Evolutionary conservation across 2,888 invertebrate species (phyloP).

Genomic region (Tineola bisselliella): DNA sequence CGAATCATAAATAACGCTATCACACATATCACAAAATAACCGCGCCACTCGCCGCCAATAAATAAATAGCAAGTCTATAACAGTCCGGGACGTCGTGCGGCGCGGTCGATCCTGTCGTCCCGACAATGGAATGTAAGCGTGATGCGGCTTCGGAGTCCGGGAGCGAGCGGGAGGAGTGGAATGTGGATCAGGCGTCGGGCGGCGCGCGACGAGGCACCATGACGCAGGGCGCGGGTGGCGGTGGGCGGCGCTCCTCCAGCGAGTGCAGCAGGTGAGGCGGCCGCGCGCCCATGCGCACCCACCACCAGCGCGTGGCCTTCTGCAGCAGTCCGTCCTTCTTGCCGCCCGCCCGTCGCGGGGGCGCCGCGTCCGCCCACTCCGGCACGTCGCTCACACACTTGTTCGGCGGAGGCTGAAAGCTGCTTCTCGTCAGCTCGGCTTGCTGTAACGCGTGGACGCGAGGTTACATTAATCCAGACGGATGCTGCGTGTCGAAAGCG

Average conservation of each 20-base stretch:
- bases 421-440: conserved; percentile 74
- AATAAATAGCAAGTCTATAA: conserved; percentile 65
- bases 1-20: conserved; percentile 21
- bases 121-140: conserved; percentile 66
- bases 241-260: conserved; percentile 20
- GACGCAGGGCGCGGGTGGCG: conserved; percentile 19
- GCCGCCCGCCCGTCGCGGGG: conserved; percentile 20
- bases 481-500: too few species aligned
- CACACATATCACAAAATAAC: conserved; percentile 31
- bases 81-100: conserved; percentile 49
- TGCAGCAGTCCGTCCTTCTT: conserved; percentile 65
- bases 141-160: conserved; percentile 31
- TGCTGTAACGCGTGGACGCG: conserved; percentile 47
- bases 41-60: conserved; percentile 31
- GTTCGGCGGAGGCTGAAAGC: conserved; percentile 73
- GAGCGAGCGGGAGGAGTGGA: conserved; percentile 18
- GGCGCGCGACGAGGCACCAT: conserved; percentile 15
- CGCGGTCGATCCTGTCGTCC: conserved; percentile 34
- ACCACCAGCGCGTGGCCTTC: conserved; percentile 64
- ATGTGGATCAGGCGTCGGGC: conserved; percentile 15
- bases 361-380: conserved; percentile 51
- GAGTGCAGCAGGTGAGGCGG: conserved; percentile 24
- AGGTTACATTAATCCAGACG: background rate
- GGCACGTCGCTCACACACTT: conserved; percentile 75
- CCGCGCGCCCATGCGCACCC: conserved; percentile 61